Evolutionary conservation across 2,113 vertebrate genomes (phyloP).

Genomic region (Bos javanicus): DNA sequence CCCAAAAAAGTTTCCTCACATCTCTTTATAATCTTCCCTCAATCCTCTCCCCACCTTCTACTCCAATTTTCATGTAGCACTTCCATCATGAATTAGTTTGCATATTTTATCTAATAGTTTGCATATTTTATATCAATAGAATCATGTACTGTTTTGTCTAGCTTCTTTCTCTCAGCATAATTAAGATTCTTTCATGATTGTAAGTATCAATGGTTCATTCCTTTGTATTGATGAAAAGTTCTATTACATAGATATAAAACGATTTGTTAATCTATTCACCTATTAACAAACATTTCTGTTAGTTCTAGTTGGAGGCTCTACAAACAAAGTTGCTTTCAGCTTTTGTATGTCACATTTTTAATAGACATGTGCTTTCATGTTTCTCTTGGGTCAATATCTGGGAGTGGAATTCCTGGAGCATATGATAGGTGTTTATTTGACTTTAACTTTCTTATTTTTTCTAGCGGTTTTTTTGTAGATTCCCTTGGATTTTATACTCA

Average conservation of each 20-base stretch:
- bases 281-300: not conserved
- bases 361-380: not conserved
- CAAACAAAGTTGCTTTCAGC: not conserved
- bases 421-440: not conserved
- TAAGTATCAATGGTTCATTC: not conserved
- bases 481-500: not conserved
- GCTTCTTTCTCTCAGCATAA: not conserved
- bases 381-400: not conserved
- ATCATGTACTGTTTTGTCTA: not conserved
- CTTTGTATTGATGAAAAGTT: not conserved
- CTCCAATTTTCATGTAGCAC: not conserved
- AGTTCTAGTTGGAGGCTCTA: not conserved
- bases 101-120: not conserved
- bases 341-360: not conserved
- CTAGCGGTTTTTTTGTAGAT: not conserved
- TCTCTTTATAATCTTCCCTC: not conserved
- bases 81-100: not conserved
- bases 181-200: not conserved
- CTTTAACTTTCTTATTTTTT: not conserved
- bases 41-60: not conserved
- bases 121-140: not conserved
- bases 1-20: not conserved
- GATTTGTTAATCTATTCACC: not conserved
- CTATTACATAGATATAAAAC: not conserved
- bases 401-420: not conserved